Evolutionary conservation across 2,797 vertebrate species (phyloP).

Genomic region (Synanceia verrucosa): DNA sequence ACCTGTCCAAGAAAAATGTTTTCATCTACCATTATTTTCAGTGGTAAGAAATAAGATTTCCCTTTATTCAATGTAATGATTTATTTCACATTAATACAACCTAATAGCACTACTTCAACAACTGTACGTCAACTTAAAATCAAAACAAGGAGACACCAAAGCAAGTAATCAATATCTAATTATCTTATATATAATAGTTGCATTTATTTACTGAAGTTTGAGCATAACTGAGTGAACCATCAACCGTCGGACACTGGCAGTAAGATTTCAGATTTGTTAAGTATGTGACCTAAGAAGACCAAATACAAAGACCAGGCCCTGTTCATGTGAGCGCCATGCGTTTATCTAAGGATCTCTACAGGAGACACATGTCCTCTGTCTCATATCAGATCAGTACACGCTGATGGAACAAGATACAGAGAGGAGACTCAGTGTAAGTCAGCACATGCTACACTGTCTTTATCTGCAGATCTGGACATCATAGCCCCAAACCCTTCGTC

Average conservation of each 20-base stretch:
- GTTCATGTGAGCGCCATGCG: not conserved
- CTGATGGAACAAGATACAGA: slow-evolving; percentile 67
- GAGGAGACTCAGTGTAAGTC: slow-evolving; percentile 31
- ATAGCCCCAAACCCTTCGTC: slow-evolving; percentile 26
- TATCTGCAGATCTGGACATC: slow-evolving; percentile 73
- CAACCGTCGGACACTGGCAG: not conserved
- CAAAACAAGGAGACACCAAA: not conserved
- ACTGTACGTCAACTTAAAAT: not conserved
- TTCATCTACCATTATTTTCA: not conserved
- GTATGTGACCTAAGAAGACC: not conserved
- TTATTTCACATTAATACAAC: not conserved
- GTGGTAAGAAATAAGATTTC: no score
- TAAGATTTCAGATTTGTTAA: not conserved
- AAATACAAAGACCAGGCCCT: not conserved
- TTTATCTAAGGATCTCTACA: not conserved
- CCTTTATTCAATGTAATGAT: no score
- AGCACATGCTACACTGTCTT: slow-evolving; percentile 48
- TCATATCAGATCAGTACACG: slow-evolving; percentile 59
- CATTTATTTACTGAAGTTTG: not conserved
- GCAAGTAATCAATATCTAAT: not conserved
- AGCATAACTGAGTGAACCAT: not conserved
- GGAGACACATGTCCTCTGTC: slow-evolving; percentile 36
- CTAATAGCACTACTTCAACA: not conserved
- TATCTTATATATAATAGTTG: not conserved
- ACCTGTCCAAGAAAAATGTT: not conserved